A percentile compares a stretch with the other conserved stretches of the same genome.
Conservation (phyloP, 2,888 invertebrate species). For the Heliconius ismenius region DNA sequence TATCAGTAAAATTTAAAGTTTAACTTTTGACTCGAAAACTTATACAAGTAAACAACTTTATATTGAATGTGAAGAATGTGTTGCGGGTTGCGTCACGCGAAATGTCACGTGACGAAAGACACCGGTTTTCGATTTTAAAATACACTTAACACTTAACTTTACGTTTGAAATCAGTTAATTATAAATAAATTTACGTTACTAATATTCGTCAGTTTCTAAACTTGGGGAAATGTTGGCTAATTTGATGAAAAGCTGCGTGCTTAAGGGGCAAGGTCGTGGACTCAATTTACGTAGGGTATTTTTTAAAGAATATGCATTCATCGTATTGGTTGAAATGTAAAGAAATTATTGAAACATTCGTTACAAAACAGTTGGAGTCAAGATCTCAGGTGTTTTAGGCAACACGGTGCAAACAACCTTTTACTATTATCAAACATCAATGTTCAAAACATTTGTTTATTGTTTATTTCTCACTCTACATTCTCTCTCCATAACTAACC, state of each 20-base stretch:
- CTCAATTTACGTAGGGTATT: neutral
- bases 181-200: conserved; percentile 3
- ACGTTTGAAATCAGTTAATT: conserved; percentile 9
- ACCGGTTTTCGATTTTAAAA: conserved; percentile 16
- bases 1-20: neutral
- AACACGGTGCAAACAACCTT: too few species aligned
- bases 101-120: conserved; percentile 26
- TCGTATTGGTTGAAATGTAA: neutral
- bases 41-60: neutral
- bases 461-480: too few species aligned
- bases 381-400: too few species aligned
- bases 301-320: too few species aligned
- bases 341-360: neutral
- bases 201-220: neutral
- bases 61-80: conserved; percentile 13
- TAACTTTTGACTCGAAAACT: neutral
- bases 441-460: too few species aligned
- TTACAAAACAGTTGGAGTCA: neutral
- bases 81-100: conserved; percentile 1
- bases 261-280: neutral
- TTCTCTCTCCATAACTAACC: too few species aligned
- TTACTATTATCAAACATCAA: too few species aligned
- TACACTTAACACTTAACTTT: conserved; percentile 7
- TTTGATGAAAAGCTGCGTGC: neutral
- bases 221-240: neutral